Conservation (phyloP, 1,140 invertebrate species). For the Monochamus saltuarius region DNA sequence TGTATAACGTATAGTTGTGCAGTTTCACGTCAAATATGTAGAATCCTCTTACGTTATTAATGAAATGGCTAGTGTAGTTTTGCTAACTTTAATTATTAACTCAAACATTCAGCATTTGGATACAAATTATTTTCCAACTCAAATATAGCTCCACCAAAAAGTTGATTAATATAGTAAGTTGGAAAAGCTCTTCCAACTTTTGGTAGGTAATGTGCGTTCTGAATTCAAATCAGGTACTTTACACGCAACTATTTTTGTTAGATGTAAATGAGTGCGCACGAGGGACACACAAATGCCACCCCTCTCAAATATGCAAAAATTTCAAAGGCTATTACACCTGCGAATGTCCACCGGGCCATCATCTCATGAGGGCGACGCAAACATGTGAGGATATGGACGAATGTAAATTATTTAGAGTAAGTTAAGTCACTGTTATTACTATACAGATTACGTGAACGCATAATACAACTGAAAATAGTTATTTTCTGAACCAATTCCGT, state of each 20-base stretch:
- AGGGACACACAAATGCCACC: conserved; percentile 65
- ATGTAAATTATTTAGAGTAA: conserved; percentile 59
- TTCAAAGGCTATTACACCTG: conserved; percentile 73
- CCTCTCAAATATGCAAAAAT: conserved; percentile 75
- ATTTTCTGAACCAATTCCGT: conserved; percentile 1
- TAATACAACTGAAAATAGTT: neutral
- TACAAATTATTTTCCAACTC: too few relatives aligned
- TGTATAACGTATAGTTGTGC: too few relatives aligned
- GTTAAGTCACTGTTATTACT: conserved; percentile 18
- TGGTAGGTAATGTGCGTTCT: too few relatives aligned
- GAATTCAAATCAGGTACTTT: too few relatives aligned
- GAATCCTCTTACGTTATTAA: too few relatives aligned
- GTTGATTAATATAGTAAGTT: too few relatives aligned
- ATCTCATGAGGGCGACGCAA: conserved; percentile 57
- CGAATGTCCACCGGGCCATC: conserved; percentile 68
- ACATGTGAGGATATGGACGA: conserved; percentile 90
- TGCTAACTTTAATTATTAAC: too few relatives aligned
- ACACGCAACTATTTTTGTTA: conserved; percentile 31
- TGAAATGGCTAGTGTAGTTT: too few relatives aligned
- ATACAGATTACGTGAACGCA: too few relatives aligned
- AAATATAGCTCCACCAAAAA: too few relatives aligned
- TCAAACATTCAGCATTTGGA: neutral
- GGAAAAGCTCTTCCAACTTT: too few relatives aligned
- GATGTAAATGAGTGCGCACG: conserved; percentile 71
- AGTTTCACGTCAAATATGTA: too few relatives aligned